Percentiles rank a stretch among this genome's conserved stretches.
phyloP scores from a whole-genome alignment of 2,113 vertebrate genomes.

The Megalops atlanticus region DNA sequence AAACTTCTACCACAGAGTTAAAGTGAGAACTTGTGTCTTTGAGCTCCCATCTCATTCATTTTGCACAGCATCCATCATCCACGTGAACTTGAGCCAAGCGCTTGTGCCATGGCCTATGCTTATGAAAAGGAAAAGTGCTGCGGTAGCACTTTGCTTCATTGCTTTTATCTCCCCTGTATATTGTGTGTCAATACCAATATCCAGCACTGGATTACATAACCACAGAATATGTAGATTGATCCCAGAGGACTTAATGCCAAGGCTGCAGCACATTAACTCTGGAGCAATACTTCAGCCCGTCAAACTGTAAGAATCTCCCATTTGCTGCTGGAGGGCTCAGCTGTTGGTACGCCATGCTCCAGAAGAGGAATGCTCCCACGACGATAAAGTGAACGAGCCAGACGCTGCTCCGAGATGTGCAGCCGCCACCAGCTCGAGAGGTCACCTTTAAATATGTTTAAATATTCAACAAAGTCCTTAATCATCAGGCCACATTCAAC shows the following conservation, averaged over 20 bases:
- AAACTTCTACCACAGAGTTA: no score
- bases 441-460: conserved; percentile 28
- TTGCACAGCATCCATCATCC: conserved; percentile 1
- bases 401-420: background rate
- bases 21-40: no score
- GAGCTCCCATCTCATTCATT: conserved; percentile 1
- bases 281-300: conserved; percentile 23
- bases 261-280: conserved; percentile 17
- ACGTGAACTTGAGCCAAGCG: background rate
- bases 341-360: conserved; percentile 20
- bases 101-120: background rate
- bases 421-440: background rate
- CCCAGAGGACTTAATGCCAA: background rate
- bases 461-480: conserved; percentile 10
- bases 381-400: background rate
- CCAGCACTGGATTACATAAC: conserved; percentile 3
- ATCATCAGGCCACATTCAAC: background rate
- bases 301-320: background rate
- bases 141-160: conserved; percentile 10
- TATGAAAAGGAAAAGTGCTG: conserved; percentile 17
- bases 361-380: background rate
- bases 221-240: conserved; percentile 21
- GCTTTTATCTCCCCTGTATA: background rate
- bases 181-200: conserved; percentile 34
- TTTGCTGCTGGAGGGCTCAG: conserved; percentile 23